These are phyloP conservation scores for Microcebus ravelobensis DNA, from an alignment of 2,113 vertebrate genomes.

Conservation along the genomic window DNA sequence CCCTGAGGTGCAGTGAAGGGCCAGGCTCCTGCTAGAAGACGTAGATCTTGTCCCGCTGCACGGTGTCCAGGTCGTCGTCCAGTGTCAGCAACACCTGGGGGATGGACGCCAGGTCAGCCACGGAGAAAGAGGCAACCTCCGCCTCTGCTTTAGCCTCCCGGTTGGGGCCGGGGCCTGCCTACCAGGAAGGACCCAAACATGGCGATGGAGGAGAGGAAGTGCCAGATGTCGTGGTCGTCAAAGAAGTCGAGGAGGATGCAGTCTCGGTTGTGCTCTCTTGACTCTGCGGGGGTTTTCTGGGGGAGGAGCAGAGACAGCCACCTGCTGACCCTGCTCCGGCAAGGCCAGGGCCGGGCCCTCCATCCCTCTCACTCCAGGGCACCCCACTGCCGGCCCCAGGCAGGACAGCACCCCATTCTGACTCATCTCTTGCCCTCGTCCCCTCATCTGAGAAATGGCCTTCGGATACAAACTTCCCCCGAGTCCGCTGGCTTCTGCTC, in stretches of 20 bases:
- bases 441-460: not conserved
- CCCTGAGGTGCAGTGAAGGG: not conserved
- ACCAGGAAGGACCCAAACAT: slow-evolving; percentile 99
- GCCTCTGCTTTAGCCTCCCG: not conserved
- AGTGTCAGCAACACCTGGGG: slow-evolving; percentile 94
- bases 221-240: slow-evolving; percentile 99
- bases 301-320: not conserved
- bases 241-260: slow-evolving; percentile 97
- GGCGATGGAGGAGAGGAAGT: slow-evolving; percentile 98
- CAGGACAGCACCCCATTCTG: too few species aligned
- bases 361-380: fast-evolving
- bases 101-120: not conserved
- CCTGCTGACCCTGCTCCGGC: not conserved
- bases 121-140: fast-evolving
- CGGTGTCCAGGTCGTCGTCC: slow-evolving; percentile 94
- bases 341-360: fast-evolving
- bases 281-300: slow-evolving; percentile 98
- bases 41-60: slow-evolving; percentile 97
- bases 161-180: slow-evolving; percentile 1
- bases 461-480: not conserved
- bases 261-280: slow-evolving; percentile 96
- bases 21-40: slow-evolving; percentile 87
- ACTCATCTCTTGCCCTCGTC: not conserved
- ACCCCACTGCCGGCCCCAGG: not conserved
- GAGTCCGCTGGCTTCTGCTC: not conserved